A percentile compares a stretch with the other conserved stretches of the same genome.
Evolutionary conservation across 2,113 vertebrate species (phyloP).

Genomic region (Menura novaehollandiae): DNA sequence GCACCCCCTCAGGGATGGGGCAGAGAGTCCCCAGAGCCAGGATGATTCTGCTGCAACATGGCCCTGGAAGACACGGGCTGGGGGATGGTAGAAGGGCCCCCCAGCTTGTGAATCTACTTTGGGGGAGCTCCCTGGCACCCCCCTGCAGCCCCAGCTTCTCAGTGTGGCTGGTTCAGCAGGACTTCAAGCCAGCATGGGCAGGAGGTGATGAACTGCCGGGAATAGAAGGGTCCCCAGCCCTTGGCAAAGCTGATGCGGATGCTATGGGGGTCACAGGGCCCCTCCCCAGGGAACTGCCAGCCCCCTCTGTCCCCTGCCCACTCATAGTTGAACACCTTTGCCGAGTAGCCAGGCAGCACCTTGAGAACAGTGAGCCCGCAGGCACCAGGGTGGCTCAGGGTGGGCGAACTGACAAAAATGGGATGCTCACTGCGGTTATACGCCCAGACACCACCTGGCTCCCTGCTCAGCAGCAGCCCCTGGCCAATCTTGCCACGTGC

Average conservation of each 20-base stretch:
- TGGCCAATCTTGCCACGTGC: constrained; percentile 42
- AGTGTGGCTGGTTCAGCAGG: neutral
- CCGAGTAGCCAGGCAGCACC: constrained; percentile 54
- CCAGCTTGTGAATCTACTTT: neutral
- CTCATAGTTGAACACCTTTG: constrained; percentile 59
- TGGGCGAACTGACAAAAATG: constrained; percentile 60
- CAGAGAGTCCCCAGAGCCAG: neutral
- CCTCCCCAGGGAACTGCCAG: neutral
- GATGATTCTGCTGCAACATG: neutral
- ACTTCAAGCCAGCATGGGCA: constrained; percentile 72
- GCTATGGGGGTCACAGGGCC: constrained; percentile 48
- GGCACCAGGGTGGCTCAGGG: neutral
- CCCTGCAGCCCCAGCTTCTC: neutral
- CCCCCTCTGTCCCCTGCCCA: neutral
- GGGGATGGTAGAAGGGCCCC: neutral
- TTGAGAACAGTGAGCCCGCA: constrained; percentile 4
- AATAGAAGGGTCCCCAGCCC: constrained; percentile 69
- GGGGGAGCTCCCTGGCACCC: neutral
- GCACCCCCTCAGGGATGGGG: neutral
- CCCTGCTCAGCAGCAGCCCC: constrained; percentile 62
- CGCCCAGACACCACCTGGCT: neutral
- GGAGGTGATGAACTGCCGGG: constrained; percentile 66
- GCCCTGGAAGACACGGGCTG: neutral
- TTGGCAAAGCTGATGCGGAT: constrained; percentile 70
- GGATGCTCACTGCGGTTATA: constrained; percentile 69